Percentiles rank a stretch among this genome's conserved stretches.
Conservation (phyloP, 2,113 vertebrate species). For the Lagenorhynchus albirostris region DNA sequence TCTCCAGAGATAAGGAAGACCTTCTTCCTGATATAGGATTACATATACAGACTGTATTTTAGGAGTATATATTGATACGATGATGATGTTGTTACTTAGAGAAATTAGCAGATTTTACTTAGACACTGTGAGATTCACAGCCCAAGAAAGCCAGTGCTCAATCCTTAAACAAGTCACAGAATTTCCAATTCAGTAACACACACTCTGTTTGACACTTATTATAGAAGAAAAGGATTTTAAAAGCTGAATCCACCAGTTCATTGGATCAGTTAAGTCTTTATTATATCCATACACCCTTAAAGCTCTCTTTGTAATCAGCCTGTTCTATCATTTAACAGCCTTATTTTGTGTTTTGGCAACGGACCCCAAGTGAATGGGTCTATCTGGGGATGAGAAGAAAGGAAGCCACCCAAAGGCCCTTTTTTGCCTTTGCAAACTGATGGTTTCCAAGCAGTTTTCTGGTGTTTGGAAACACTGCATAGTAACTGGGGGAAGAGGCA, state of each 20-base stretch:
- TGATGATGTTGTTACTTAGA: not conserved
- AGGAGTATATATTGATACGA: not conserved
- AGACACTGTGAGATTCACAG: not conserved
- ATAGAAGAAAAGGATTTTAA: not conserved
- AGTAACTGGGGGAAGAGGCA: constrained; percentile 83
- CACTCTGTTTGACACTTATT: not conserved
- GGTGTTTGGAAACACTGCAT: constrained; percentile 78
- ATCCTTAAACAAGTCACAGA: not conserved
- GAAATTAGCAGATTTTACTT: not conserved
- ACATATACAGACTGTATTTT: not conserved
- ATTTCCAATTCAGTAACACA: not conserved
- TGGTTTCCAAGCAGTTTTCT: constrained; percentile 83
- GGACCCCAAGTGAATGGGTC: constrained; percentile 64
- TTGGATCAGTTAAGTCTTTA: constrained; percentile 54
- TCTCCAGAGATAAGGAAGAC: not conserved
- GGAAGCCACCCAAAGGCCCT: constrained; percentile 75
- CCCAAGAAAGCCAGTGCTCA: not conserved
- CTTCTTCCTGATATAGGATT: not conserved
- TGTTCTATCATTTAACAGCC: constrained; percentile 66
- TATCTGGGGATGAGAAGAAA: constrained; percentile 70
- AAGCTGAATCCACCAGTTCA: not conserved
- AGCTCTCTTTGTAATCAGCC: constrained; percentile 70
- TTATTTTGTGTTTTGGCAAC: constrained; percentile 62
- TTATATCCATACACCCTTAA: constrained; percentile 33
- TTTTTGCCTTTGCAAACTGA: constrained; percentile 79